Conservation (phyloP, 2,797 vertebrate species). For the Cirrhinus molitorella region DNA sequence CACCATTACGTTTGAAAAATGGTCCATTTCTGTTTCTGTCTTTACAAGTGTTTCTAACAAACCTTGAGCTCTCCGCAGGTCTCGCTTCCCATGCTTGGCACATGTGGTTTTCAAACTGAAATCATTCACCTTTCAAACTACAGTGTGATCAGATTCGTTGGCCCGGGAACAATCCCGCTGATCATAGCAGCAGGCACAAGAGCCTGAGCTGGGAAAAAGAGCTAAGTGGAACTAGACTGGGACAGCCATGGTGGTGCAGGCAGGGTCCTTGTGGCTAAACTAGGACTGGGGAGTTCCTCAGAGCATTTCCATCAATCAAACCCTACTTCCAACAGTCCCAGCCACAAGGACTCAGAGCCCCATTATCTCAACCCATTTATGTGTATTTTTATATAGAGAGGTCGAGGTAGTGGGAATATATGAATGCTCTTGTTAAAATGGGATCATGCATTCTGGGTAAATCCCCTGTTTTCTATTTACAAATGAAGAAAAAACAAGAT, state of each 20-base stretch:
- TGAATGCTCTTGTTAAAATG: background rate
- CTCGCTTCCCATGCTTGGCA: background rate
- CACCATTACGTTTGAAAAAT: slow-evolving; percentile 3
- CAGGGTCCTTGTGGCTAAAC: background rate
- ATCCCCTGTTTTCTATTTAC: background rate
- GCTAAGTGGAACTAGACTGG: slow-evolving; percentile 15
- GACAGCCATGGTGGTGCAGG: background rate
- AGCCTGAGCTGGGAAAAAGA: slow-evolving; percentile 12
- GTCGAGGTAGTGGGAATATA: background rate
- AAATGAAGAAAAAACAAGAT: slow-evolving; percentile 6
- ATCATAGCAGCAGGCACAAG: slow-evolving; percentile 14
- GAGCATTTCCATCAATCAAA: slow-evolving; percentile 27
- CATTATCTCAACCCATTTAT: slow-evolving; percentile 9
- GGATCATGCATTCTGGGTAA: background rate
- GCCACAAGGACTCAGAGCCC: background rate
- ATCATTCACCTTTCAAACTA: slow-evolving; percentile 33
- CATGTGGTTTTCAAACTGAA: slow-evolving; percentile 28
- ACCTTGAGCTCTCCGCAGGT: background rate
- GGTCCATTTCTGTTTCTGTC: background rate
- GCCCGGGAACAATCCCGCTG: slow-evolving; percentile 21
- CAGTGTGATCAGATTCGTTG: slow-evolving; percentile 25
- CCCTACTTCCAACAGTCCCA: background rate
- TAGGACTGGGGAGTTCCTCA: background rate
- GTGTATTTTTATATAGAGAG: slow-evolving; percentile 23
- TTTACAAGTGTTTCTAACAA: background rate